Base-by-base conservation (phyloP, 64 coral and sea anemone species). In the Pocillopora damicornis region DNA sequence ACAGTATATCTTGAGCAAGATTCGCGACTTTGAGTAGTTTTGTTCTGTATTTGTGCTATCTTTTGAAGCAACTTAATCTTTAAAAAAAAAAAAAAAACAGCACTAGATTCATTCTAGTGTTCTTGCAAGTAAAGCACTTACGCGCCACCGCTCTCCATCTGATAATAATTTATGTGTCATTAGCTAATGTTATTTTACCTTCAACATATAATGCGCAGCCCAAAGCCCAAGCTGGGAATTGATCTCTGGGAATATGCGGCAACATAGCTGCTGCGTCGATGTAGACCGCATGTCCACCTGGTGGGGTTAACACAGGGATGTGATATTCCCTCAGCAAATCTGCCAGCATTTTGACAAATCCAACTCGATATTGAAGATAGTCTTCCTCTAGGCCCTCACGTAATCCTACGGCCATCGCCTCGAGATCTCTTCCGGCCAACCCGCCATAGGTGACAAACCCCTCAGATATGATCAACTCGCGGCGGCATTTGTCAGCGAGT, bases 241-340 rank as follows among this genome's bases (percentile, higher is more conserved):
- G 75, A 1, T 87, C 63, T 22, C 74, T 87, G 9, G 85, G 91
- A 4, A 92, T 87, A 37, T 92, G 85, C 15, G 91, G 63, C 6
- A 92, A 86, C 84, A 92, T 92, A 35, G 75, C 86, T 11, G 75
- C 78, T 63, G 91, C 91, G 64, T 92, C 86, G 34, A 92, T 87
- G 86, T 92, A 92, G 9, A 92, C 92, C n/a, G 92, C 92, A 62
- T 93, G 92, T 45, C 92, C 92, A 58, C 92, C 87, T 7, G 92
- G 92, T 13, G 92, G 92, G 15, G 74, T 74, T 20, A 93, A 73
- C 13, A 93, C 75, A 9, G 92, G 87, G 22, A 89, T 77, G 18
- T 37, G 61, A 35, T 61, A 15, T 15, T 89, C 80, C 69, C 37
- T 69, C 26, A 93, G 80, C 80, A 89, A 76, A 51, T 93, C 80